Conservation (phyloP, 2,888 invertebrate genomes). For the Calliopum simillimum region DNA sequence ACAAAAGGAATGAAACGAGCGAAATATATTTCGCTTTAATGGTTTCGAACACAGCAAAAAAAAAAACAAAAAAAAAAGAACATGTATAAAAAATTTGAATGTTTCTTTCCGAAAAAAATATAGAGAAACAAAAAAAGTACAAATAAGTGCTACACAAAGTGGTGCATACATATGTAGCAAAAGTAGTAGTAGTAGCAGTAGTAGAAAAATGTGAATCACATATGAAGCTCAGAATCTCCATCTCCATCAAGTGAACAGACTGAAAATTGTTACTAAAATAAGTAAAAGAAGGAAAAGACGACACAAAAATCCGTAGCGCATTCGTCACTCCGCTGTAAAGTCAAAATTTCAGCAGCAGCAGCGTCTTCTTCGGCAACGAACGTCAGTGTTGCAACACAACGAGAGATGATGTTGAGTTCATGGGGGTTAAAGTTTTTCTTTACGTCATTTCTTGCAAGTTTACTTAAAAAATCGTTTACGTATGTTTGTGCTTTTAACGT, state of each 20-base stretch:
- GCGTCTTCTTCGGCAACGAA: no score
- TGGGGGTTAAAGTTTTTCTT: not conserved
- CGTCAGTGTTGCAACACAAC: not conserved
- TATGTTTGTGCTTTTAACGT: not conserved
- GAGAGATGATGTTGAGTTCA: not conserved
- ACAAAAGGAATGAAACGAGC: not conserved
- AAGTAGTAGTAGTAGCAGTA: not conserved
- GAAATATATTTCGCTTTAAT: slow-evolving; percentile 26
- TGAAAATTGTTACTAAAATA: not conserved
- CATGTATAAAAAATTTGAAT: not conserved
- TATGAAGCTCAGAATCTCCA: not conserved
- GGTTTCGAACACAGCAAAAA: slow-evolving; percentile 15
- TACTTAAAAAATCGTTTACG: slow-evolving; percentile 18
- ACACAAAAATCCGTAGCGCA: not conserved
- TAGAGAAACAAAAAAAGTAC: not conserved
- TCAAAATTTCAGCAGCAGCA: no score
- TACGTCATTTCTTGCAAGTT: not conserved
- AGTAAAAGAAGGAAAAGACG: not conserved
- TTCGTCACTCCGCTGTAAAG: slow-evolving; percentile 13
- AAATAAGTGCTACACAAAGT: not conserved
- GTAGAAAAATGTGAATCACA: slow-evolving; percentile 1
- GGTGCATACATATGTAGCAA: no score
- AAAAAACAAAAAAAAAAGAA: not conserved
- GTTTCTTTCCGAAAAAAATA: no score
- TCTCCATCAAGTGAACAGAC: not conserved